A percentile compares a stretch with the other conserved stretches of the same genome.
Conservation (phyloP, 2,888 invertebrate species). For the Pheosia gnoma region DNA sequence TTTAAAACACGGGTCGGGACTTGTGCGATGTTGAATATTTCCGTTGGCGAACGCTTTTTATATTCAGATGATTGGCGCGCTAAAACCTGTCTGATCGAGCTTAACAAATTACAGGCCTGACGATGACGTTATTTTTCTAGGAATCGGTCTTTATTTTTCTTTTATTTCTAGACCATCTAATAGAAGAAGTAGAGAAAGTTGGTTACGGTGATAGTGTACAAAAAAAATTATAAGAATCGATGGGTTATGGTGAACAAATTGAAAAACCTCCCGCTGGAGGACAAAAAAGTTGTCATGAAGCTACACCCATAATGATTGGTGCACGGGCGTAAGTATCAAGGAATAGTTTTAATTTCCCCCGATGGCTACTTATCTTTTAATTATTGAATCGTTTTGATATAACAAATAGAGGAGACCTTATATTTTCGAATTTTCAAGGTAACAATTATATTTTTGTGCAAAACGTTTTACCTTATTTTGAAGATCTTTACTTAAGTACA, state of each 20-base stretch:
- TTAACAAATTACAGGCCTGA: constrained; percentile 48
- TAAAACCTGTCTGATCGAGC: constrained; percentile 69
- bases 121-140: constrained; percentile 51
- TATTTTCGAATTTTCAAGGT: neutral
- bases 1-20: constrained; percentile 58
- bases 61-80: constrained; percentile 56
- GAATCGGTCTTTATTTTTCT: constrained; percentile 17
- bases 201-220: constrained; percentile 4
- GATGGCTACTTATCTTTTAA: no score
- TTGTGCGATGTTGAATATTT: constrained; percentile 65
- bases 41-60: constrained; percentile 62
- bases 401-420: neutral
- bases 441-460: neutral
- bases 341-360: neutral
- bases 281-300: neutral
- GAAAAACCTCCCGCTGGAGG: neutral
- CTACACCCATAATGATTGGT: neutral
- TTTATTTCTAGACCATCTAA: neutral
- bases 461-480: no score
- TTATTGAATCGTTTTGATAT: neutral
- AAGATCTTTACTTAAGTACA: no score
- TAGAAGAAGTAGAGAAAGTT: constrained; percentile 8
- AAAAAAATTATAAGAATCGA: constrained; percentile 3
- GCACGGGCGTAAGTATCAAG: neutral
- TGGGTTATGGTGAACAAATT: neutral